Evolutionary conservation across 2,113 vertebrate genomes (phyloP).

Genomic region (Atlantisia rogersi): DNA sequence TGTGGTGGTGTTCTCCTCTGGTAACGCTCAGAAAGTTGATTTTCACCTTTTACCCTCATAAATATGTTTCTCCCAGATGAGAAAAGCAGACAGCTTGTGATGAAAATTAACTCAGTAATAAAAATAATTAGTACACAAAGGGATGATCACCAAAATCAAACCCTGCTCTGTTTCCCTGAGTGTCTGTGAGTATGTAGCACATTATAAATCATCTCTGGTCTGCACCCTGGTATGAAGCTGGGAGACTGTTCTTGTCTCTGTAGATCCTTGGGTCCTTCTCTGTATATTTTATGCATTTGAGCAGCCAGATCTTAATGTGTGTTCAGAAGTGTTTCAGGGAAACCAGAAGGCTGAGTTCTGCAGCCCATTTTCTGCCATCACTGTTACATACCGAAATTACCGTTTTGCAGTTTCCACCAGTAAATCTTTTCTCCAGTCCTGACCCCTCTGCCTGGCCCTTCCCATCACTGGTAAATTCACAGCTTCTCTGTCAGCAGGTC

Average conservation of each 20-base stretch:
- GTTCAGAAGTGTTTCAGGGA: background rate
- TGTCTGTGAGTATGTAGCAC: background rate
- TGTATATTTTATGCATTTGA: background rate
- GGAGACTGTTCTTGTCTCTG: background rate
- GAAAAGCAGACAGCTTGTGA: slow-evolving; percentile 1
- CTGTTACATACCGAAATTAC: background rate
- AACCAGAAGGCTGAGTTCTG: background rate
- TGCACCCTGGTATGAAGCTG: background rate
- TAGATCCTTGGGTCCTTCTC: background rate
- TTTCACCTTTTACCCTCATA: background rate
- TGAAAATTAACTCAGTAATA: slow-evolving; percentile 17
- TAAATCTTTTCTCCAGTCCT: background rate
- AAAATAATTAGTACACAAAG: slow-evolving; percentile 22
- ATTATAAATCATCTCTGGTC: background rate
- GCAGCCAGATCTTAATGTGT: background rate
- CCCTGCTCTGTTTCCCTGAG: background rate
- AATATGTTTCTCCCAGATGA: background rate
- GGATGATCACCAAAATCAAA: background rate
- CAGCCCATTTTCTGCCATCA: background rate
- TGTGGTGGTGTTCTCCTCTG: accelerated
- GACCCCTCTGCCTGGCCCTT: background rate
- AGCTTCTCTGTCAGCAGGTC: background rate
- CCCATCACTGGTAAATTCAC: background rate
- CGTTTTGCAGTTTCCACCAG: background rate
- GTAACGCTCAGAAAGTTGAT: accelerated